Percentiles rank a stretch among this genome's conserved stretches.
Evolutionary conservation across 2,888 invertebrate species (phyloP).

Genomic region (Pyralis farinalis): DNA sequence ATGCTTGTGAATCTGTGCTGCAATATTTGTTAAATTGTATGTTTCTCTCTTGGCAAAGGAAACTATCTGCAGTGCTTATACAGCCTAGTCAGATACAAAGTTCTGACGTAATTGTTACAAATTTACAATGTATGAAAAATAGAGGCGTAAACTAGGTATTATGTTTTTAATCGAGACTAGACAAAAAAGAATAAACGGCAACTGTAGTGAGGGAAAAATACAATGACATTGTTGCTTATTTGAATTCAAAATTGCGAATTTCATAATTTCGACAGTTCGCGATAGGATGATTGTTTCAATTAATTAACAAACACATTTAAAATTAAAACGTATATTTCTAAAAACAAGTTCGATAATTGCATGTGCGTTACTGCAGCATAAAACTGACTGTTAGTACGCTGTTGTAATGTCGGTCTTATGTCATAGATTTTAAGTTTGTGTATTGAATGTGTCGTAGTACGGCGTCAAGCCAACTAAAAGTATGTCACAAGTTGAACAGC

Average conservation of each 20-base stretch:
- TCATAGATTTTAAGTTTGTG: constrained; percentile 33
- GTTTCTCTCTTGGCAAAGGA: no score
- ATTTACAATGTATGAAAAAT: no score
- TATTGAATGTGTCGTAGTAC: constrained; percentile 39
- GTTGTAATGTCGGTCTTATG: constrained; percentile 5
- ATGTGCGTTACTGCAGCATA: neutral
- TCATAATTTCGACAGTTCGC: constrained; percentile 66
- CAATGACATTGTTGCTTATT: constrained; percentile 5
- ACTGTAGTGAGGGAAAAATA: no score
- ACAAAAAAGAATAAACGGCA: no score
- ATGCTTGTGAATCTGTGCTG: neutral
- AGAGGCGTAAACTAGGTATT: no score
- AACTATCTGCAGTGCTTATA: no score
- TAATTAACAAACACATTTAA: constrained; percentile 27
- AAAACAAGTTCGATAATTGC: constrained; percentile 1
- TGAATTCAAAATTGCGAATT: constrained; percentile 50
- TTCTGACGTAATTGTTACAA: no score
- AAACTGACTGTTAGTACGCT: neutral
- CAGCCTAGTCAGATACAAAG: no score
- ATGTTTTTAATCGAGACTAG: no score
- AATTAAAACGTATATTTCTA: constrained; percentile 1
- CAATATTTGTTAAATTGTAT: no score
- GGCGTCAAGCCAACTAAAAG: constrained; percentile 77
- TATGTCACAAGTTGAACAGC: constrained; percentile 78
- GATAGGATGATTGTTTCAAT: constrained; percentile 60